Evolutionary conservation across 2,113 vertebrate species (phyloP).

Genomic region (Laticauda colubrina): DNA sequence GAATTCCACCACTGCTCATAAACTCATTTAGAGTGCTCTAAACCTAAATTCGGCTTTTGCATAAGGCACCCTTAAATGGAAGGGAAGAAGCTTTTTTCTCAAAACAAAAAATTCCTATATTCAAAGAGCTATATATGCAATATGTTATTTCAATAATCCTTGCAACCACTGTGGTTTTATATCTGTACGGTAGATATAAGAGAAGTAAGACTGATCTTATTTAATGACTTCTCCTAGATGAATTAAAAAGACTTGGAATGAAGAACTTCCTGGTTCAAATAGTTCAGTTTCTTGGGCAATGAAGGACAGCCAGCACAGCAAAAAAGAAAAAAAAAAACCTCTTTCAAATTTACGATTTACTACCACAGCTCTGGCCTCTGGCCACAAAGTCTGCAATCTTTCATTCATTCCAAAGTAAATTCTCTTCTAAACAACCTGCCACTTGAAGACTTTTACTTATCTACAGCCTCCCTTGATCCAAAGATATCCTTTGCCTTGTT

Average conservation of each 20-base stretch:
- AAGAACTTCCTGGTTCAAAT: not conserved
- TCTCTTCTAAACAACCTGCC: not conserved
- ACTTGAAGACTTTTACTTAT: not conserved
- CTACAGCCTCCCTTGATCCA: not conserved
- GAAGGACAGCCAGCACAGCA: not conserved
- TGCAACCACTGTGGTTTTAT: not conserved
- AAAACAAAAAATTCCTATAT: not conserved
- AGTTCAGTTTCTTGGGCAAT: not conserved
- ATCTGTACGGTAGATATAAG: not conserved
- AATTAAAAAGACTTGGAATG: not conserved
- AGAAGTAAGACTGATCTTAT: not conserved
- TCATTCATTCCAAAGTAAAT: not conserved
- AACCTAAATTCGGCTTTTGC: not conserved
- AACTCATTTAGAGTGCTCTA: not conserved
- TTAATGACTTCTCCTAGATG: not conserved
- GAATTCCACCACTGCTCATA: not conserved
- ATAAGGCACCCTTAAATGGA: not conserved
- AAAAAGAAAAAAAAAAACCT: not conserved
- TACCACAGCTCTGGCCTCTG: not conserved
- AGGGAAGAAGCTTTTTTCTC: not conserved
- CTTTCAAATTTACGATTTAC: not conserved
- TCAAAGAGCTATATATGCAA: not conserved
- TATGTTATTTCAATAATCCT: not conserved
- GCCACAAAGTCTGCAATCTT: not conserved
- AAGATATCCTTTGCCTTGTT: not conserved